These are phyloP conservation scores for Equus przewalskii DNA, from an alignment of 2,113 vertebrate genomes.

Conservation along the genomic window DNA sequence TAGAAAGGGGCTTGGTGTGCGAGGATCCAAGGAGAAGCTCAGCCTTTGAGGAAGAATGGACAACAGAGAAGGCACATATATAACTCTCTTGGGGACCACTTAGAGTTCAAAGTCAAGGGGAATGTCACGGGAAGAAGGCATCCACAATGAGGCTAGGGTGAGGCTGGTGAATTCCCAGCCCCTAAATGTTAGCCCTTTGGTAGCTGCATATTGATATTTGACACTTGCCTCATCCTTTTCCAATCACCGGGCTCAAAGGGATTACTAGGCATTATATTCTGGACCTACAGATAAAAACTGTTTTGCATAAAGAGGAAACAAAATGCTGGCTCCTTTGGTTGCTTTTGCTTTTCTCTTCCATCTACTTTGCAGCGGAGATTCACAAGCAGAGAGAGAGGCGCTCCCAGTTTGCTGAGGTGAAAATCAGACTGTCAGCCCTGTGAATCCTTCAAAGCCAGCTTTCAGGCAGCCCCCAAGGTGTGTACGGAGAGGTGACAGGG, in stretches of 20 bases:
- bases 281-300: neutral
- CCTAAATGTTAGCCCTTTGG: neutral
- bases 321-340: neutral
- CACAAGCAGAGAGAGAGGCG: neutral
- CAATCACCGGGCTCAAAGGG: neutral
- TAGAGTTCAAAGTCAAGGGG: neutral
- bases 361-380: neutral
- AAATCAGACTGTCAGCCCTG: neutral
- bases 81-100: neutral
- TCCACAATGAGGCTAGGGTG: neutral
- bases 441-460: neutral
- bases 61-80: too few relatives aligned
- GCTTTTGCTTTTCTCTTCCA: neutral
- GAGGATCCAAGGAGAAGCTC: neutral
- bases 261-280: neutral
- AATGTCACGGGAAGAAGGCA: neutral
- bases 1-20: neutral
- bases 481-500: neutral
- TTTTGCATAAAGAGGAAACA: neutral
- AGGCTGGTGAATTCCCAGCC: neutral
- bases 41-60: neutral
- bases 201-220: neutral
- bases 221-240: neutral
- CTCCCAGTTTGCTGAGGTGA: neutral
- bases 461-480: neutral